A percentile compares a stretch with the other conserved stretches of the same genome.
These are phyloP conservation scores for Zingel zingel DNA, from an alignment of 2,113 vertebrate genomes.

Conservation along the genomic window DNA sequence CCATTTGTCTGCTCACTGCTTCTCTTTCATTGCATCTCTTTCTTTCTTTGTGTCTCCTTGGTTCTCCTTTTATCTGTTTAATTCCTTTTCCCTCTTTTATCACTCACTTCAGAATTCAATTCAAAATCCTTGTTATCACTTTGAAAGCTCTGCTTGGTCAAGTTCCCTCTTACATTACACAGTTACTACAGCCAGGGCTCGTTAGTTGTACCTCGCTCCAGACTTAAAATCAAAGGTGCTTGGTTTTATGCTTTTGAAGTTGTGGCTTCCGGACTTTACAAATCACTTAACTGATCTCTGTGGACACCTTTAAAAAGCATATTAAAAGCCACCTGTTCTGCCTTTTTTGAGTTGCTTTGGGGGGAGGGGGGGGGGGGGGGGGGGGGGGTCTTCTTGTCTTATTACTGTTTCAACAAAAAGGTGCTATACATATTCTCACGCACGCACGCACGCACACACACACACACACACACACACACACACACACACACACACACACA, in stretches of 20 bases:
- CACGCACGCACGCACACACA: too few species aligned
- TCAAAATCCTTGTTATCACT: conserved; percentile 54
- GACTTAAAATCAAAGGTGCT: conserved; percentile 45
- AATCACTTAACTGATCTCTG: conserved; percentile 26
- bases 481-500: too few species aligned
- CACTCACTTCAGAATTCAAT: conserved; percentile 42
- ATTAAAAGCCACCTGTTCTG: neutral
- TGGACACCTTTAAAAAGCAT: conserved; percentile 8
- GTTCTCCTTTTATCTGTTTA: conserved; percentile 43
- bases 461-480: too few species aligned
- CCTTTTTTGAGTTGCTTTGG: neutral
- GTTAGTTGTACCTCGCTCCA: conserved; percentile 42
- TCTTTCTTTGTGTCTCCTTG: conserved; percentile 17
- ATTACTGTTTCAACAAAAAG: neutral
- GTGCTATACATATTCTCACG: too few species aligned
- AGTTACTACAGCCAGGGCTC: conserved; percentile 35
- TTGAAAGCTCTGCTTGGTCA: conserved; percentile 53
- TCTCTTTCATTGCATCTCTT: conserved; percentile 32
- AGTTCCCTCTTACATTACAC: conserved; percentile 40
- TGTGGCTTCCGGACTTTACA: conserved; percentile 20
- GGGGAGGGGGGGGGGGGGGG: too few species aligned
- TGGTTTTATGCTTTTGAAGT: conserved; percentile 54
- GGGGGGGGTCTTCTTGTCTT: neutral
- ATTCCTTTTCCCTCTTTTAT: conserved; percentile 40
- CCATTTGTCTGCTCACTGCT: conserved; percentile 65